A percentile compares a stretch with the other conserved stretches of the same genome.
Evolutionary conservation across 2,113 vertebrate species (phyloP).

Genomic region (Camelus bactrianus): DNA sequence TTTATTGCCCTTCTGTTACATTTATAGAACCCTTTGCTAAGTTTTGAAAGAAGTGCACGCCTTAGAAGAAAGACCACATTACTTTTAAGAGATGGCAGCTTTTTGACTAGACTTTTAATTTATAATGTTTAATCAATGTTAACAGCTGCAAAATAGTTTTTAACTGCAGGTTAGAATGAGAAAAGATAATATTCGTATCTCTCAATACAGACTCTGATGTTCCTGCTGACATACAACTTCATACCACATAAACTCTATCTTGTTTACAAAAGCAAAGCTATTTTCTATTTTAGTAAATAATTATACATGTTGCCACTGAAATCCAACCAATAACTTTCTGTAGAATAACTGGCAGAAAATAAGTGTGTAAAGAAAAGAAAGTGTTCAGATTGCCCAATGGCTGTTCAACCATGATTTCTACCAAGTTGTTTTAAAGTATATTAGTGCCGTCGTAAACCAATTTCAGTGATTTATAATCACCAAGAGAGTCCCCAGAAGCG

Average conservation of each 20-base stretch:
- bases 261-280: background rate
- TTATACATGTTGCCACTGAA: background rate
- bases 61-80: background rate
- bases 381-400: background rate
- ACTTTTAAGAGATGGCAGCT: background rate
- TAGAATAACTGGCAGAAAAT: conserved; percentile 34
- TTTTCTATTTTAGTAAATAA: background rate
- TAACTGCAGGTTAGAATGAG: background rate
- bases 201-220: no score
- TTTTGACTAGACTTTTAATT: background rate
- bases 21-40: background rate
- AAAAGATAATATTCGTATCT: background rate
- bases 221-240: background rate
- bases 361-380: conserved; percentile 5
- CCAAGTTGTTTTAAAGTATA: conserved; percentile 61
- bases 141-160: background rate
- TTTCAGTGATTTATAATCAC: conserved; percentile 71
- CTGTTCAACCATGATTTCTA: conserved; percentile 19
- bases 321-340: background rate
- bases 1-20: background rate
- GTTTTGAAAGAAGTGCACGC: background rate
- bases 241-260: background rate
- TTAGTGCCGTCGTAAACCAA: conserved; percentile 68
- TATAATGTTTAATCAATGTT: background rate
- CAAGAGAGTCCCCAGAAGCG: conserved; percentile 57